Base-by-base conservation (phyloP, 2,888 invertebrate genomes). In the Rhogogaster chlorosoma region DNA sequence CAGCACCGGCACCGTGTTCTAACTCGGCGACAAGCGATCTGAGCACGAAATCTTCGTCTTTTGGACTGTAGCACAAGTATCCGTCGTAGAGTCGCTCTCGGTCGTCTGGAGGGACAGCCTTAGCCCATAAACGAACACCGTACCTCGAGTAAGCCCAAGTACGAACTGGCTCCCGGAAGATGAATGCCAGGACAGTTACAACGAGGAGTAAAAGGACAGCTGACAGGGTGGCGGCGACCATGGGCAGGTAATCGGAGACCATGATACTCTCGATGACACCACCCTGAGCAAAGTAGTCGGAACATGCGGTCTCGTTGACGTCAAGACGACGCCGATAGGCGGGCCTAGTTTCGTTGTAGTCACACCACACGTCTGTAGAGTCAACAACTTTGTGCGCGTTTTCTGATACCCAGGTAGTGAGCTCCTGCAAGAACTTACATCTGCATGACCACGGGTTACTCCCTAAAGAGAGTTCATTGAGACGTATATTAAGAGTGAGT, bases 401-500 rank as follows among this genome's bases (percentile, higher is more conserved):
- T 92, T 97, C 97, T 53, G 96, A 95, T 86, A 98, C 96, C 95
- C 97, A 98, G 88, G 96, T 95, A 86, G 97, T 97, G 89, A 98
- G 94, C 90, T 97, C 97, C 93, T 97, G 97, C 90, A 98, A 95
- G 94, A 97, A 98, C 92, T 97, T 97, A 94, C 98, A 98, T 89
- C 97, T 96, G 92, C 98, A 98, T 67, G 97, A 97, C 98, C 98
- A 98, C 86, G 96, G 95, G 93, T 98, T 98, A 89, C 97, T 96
- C 18, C 97, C 97, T 85, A 98, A 95, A 12, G 97, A 96, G 88
- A 98, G 93, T 86, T 97, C 97, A 89, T 95, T 96, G 88, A 98
- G 94, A 88, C 96, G 95, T 26, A 95, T 94, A 92, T 97, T 97
- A 42, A 95, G 90, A 15, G 93, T 93, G 22, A 95, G 94, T 91